These are phyloP conservation scores for Xenopus laevis DNA, from an alignment of 2,113 vertebrate species.

Conservation along the genomic window DNA sequence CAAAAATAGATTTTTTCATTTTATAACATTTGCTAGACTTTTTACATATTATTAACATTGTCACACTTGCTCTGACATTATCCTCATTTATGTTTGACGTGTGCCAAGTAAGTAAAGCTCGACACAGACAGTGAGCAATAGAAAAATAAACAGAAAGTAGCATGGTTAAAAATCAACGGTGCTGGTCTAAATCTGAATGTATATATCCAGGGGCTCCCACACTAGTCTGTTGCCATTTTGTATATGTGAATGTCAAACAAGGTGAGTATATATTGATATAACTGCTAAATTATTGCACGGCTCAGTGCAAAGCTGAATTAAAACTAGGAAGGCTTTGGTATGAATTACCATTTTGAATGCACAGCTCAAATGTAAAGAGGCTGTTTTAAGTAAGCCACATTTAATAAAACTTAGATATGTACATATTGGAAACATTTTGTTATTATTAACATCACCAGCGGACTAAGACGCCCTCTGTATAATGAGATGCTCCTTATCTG, in stretches of 20 bases:
- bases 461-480: no score
- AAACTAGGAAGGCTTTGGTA: neutral
- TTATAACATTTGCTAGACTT: neutral
- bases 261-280: neutral
- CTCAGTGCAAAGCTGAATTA: neutral
- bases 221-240: neutral
- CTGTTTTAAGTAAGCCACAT: neutral
- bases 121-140: neutral
- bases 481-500: no score
- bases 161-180: neutral
- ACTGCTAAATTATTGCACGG: neutral
- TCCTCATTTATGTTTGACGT: slow-evolving; percentile 12
- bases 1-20: neutral
- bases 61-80: slow-evolving; percentile 14
- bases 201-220: neutral
- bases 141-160: slow-evolving; percentile 1
- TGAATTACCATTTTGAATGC: neutral
- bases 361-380: neutral
- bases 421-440: no score
- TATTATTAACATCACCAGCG: no score
- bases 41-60: slow-evolving; percentile 8
- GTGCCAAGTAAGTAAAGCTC: slow-evolving; percentile 1
- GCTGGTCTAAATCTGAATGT: neutral
- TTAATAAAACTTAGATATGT: no score
- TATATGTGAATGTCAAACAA: neutral